Conservation (phyloP, 1,140 invertebrate genomes). For the Cataglyphis hispanica region DNA sequence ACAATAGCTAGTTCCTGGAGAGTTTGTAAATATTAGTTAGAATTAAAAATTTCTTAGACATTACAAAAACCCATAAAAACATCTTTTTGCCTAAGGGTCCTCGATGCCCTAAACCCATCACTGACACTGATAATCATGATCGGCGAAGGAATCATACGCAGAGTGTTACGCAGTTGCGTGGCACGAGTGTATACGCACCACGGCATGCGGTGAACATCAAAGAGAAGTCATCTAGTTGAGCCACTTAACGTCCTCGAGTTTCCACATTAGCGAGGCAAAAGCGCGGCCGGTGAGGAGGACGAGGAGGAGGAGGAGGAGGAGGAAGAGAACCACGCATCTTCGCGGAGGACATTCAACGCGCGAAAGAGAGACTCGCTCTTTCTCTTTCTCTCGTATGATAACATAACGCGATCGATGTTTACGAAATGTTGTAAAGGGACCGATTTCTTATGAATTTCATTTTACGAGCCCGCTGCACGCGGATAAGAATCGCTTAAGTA, state of each 20-base stretch:
- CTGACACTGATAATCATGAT: conserved; percentile 23
- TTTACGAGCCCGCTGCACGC: conserved; percentile 39
- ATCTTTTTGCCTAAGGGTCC: conserved; percentile 1
- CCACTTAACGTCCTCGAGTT: conserved; percentile 83
- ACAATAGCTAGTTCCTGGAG: neutral
- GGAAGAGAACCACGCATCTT: conserved; percentile 32
- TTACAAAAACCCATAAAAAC: neutral
- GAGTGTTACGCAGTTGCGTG: conserved; percentile 74
- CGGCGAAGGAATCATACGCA: conserved; percentile 69
- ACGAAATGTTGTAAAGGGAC: conserved; percentile 24
- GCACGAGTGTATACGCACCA: conserved; percentile 70
- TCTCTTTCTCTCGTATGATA: conserved; percentile 20
- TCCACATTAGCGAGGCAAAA: conserved; percentile 85
- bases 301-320: neutral
- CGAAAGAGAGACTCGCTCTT: neutral
- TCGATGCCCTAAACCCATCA: conserved; percentile 33
- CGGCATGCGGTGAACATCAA: conserved; percentile 80
- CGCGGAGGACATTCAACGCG: conserved; percentile 25
- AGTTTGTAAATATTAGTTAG: neutral
- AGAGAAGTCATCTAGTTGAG: conserved; percentile 82
- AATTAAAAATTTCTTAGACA: neutral
- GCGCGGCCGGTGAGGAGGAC: conserved; percentile 15
- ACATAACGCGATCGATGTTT: conserved; percentile 52
- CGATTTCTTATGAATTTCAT: conserved; percentile 58
- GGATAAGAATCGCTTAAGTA: conserved; percentile 7